phyloP scores from a whole-genome alignment of 2,113 vertebrate genomes.

The Chionodraco myersi region DNA sequence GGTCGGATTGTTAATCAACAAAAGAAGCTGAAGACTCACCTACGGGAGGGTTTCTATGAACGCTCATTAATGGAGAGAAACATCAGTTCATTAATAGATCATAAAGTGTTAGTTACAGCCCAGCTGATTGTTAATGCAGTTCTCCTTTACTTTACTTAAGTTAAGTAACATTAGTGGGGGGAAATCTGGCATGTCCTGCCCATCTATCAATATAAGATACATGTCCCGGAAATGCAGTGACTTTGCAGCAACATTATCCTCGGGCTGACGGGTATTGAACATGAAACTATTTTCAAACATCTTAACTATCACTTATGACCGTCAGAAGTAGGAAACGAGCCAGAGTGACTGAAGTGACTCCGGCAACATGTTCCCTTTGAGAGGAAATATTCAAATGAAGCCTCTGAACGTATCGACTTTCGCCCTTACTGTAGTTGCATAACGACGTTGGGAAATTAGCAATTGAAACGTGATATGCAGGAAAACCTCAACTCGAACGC shows the following conservation, averaged over 20 bases:
- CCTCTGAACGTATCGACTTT: not conserved
- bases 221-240: too few relatives aligned
- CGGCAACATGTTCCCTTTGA: slow-evolving; percentile 16
- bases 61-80: too few relatives aligned
- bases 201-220: too few relatives aligned
- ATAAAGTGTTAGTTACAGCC: too few relatives aligned
- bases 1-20: too few relatives aligned
- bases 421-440: slow-evolving; percentile 2
- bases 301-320: not conserved
- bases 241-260: not conserved
- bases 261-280: not conserved
- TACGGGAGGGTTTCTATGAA: too few relatives aligned
- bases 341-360: slow-evolving; percentile 4
- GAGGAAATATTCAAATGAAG: slow-evolving; percentile 21
- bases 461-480: not conserved
- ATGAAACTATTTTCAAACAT: not conserved
- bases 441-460: not conserved
- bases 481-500: not conserved
- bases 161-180: not conserved
- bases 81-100: too few relatives aligned
- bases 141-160: not conserved
- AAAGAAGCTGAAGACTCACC: too few relatives aligned
- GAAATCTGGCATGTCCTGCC: not conserved
- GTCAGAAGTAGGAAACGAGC: slow-evolving; percentile 5
- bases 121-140: not conserved